Percentiles rank a stretch among this genome's conserved stretches.
These are phyloP conservation scores for Megamerina dolium DNA, from an alignment of 2,888 invertebrate species.

Conservation along the genomic window DNA sequence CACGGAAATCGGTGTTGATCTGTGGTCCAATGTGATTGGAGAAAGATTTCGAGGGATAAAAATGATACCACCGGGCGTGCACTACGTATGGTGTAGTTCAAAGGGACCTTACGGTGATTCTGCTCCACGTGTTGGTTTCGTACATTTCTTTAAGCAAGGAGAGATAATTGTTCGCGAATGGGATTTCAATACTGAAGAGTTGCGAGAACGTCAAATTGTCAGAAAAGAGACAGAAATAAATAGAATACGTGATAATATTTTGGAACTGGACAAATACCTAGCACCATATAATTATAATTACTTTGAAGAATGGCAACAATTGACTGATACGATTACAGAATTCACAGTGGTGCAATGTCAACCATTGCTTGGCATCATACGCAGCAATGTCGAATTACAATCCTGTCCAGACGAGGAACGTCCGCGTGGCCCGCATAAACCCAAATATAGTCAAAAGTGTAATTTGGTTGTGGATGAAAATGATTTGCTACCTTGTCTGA, in stretches of 20 bases:
- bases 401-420: constrained; percentile 65
- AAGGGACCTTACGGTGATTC: constrained; percentile 59
- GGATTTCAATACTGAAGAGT: constrained; percentile 72
- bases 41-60: constrained; percentile 89
- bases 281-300: constrained; percentile 90
- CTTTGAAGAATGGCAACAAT: constrained; percentile 75
- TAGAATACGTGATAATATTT: constrained; percentile 39
- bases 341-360: constrained; percentile 60
- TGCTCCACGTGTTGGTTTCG: constrained; percentile 76
- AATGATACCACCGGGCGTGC: constrained; percentile 97
- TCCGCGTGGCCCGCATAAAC: constrained; percentile 53
- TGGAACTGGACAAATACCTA: constrained; percentile 55
- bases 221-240: constrained; percentile 49
- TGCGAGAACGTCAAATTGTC: constrained; percentile 46
- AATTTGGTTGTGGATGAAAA: constrained; percentile 52
- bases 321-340: constrained; percentile 58
- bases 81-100: constrained; percentile 75
- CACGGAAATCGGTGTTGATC: constrained; percentile 90
- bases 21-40: constrained; percentile 83
- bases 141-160: constrained; percentile 72
- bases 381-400: constrained; percentile 74
- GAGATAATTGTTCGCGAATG: constrained; percentile 86
- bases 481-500: constrained; percentile 74
- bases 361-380: constrained; percentile 69
- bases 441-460: constrained; percentile 3